phyloP scores from a whole-genome alignment of 2,888 invertebrate species.

The Trachelus iudaicus region DNA sequence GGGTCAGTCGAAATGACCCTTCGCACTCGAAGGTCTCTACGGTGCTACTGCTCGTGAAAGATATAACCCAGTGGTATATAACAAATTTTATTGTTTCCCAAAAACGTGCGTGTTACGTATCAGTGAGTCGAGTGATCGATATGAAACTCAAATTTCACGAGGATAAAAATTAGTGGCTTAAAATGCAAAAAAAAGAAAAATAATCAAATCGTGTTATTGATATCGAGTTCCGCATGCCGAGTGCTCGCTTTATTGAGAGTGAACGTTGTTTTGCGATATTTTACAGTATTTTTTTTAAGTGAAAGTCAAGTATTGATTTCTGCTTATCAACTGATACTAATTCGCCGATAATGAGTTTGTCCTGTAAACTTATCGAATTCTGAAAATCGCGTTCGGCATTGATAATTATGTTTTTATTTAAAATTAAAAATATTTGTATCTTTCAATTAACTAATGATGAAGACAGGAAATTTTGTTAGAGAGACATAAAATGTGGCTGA shows the following conservation, averaged over 20 bases:
- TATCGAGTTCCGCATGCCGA: not conserved
- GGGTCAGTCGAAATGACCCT: constrained; percentile 10
- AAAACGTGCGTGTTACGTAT: not conserved
- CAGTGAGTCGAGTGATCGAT: not conserved
- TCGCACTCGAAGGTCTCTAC: constrained; percentile 3
- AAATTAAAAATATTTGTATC: not conserved
- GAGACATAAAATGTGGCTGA: not conserved
- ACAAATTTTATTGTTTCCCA: not conserved
- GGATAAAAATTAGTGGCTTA: not conserved
- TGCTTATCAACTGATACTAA: not conserved
- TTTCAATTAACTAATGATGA: not conserved
- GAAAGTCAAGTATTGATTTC: not conserved
- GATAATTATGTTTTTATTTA: not conserved
- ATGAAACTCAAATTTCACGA: not conserved
- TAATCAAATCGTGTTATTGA: not conserved
- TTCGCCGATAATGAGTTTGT: not conserved
- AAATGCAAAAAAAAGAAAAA: not conserved
- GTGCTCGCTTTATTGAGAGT: not conserved
- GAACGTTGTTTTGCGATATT: not conserved
- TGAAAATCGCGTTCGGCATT: not conserved
- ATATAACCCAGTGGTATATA: not conserved
- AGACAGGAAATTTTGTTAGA: not conserved
- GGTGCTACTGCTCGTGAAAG: not conserved
- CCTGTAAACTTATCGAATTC: not conserved
- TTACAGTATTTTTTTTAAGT: not conserved